Evolutionary conservation across 2,797 vertebrate genomes (phyloP), one percentile per base, ranked within the genome.

Genomic region (Podarcis siculus): DNA sequence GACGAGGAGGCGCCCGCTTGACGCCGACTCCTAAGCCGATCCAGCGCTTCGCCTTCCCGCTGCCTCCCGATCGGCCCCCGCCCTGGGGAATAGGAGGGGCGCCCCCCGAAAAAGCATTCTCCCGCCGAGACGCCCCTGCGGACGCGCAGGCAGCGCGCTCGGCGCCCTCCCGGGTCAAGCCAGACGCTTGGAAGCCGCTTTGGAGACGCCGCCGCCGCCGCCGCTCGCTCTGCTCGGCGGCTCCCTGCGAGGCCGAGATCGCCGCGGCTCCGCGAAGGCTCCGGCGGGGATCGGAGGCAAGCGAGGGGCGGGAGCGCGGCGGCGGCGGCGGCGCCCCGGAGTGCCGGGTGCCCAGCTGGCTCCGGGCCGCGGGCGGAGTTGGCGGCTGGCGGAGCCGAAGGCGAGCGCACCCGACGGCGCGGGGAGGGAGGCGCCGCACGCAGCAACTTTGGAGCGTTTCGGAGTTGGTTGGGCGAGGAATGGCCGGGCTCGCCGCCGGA

Each of bases 101-200:
- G 61, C 61, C 61, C 61, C 21, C 61, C 61, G 21, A 15, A 55
- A 15, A 55, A 55, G 49, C 49, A 55, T 15, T 13, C 49, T 55
- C 49, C 49, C 13, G 49, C 49, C 1, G 49, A 55, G 49, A 55
- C 49, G 49, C 49, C 49, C 49, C 49, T 12, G 84, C 15, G 42
- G 42, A 30, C 32, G 32, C 21, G 6, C 61, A 1, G 37, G 15
- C 77, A 0, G n/a, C 4, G 39, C 19, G 84, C 86, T 73, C 4
- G 4, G 78, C 27, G 79, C 79, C 37, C 32, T 25, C 79, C 71
- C 8, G 32, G 79, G 86, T 87, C 86, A 67, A 77, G 58, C 73
- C 84, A 37, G 82, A n/a, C 42, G 30, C 39, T 15, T 5, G 32
- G 64, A 2, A 81, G 12, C 13, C 49, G 72, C 81, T 77, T 30